Conservation (phyloP, 2,113 vertebrate species). For the Actinemys pallida region DNA sequence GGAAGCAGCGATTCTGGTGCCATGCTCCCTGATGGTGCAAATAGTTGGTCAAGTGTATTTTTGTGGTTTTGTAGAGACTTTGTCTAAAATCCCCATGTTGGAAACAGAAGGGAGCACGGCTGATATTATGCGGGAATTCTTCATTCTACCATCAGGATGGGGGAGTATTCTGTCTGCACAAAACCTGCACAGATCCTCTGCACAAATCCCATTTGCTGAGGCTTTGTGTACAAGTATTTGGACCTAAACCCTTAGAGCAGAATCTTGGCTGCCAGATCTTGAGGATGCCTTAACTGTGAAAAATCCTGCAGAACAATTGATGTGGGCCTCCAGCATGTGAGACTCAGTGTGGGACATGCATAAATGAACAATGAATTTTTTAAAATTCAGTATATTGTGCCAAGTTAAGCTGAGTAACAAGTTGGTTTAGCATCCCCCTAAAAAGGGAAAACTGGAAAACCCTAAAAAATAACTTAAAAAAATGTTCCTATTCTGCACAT, state of each 20-base stretch:
- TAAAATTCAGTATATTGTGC: not conserved
- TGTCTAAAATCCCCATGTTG: not conserved
- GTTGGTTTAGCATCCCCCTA: conserved; percentile 19
- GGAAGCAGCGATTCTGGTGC: not conserved
- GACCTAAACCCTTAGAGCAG: not conserved
- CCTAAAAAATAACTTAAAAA: conserved; percentile 38
- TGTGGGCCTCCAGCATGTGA: not conserved
- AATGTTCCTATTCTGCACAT: conserved; percentile 41
- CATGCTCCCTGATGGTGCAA: not conserved
- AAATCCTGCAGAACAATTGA: conserved; percentile 39
- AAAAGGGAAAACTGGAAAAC: conserved; percentile 32
- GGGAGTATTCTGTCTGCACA: not conserved
- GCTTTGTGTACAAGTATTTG: not conserved
- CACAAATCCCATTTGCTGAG: not conserved
- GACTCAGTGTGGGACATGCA: conserved; percentile 6
- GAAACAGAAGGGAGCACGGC: not conserved
- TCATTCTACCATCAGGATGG: not conserved
- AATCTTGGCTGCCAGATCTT: not conserved
- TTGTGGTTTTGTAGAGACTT: not conserved
- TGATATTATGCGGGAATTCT: not conserved
- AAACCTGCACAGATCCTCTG: not conserved
- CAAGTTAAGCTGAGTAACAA: conserved; percentile 27
- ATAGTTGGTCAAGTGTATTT: not conserved
- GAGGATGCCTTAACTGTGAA: conserved; percentile 30
- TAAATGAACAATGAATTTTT: not conserved